Evolutionary conservation across 1,140 invertebrate genomes (phyloP).

Genomic region (Papilio polyxenes): DNA sequence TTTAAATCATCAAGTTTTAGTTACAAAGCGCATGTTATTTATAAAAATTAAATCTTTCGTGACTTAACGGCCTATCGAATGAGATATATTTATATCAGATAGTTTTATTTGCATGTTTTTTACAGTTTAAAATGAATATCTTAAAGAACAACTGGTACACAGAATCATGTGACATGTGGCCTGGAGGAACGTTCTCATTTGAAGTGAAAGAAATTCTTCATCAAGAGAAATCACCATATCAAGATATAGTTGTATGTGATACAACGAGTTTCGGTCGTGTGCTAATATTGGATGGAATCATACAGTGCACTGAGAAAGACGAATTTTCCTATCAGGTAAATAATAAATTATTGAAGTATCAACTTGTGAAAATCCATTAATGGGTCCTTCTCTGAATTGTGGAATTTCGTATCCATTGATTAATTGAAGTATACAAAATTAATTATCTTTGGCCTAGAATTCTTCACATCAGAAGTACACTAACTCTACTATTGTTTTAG

Average conservation of each 20-base stretch:
- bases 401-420: no score
- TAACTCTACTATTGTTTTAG: no score
- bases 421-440: no score
- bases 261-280: constrained; percentile 95
- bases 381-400: no score
- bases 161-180: constrained; percentile 94
- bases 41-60: neutral
- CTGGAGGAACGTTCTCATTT: constrained; percentile 94
- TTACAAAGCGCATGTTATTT: neutral
- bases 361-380: no score
- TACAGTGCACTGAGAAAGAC: constrained; percentile 98
- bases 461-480: no score
- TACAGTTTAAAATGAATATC: constrained; percentile 69
- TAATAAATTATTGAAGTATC: neutral
- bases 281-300: constrained; percentile 96
- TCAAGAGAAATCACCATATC: constrained; percentile 91
- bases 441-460: no score
- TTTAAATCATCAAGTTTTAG: neutral
- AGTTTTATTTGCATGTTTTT: constrained; percentile 28
- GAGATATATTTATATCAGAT: neutral
- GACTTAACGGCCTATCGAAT: neutral
- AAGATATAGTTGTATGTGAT: constrained; percentile 94
- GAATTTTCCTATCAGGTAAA: constrained; percentile 96
- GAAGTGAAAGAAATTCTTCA: constrained; percentile 93
- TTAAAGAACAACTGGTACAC: constrained; percentile 94